A percentile compares a stretch with the other conserved stretches of the same genome.
These are phyloP conservation scores for Todus mexicanus DNA, from an alignment of 2,797 vertebrate genomes.

Conservation along the genomic window DNA sequence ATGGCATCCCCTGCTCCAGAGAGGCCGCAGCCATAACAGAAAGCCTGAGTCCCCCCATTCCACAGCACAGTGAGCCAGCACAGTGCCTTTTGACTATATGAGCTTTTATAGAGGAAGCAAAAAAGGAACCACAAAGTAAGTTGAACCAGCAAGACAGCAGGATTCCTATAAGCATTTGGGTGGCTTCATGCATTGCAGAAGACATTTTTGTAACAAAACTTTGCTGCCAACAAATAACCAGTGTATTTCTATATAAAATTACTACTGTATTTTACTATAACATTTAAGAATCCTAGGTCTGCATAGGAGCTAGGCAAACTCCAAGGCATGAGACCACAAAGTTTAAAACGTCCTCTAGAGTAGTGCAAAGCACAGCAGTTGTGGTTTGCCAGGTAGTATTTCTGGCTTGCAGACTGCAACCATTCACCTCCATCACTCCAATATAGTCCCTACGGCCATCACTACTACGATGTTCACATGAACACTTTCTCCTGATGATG, in stretches of 20 bases:
- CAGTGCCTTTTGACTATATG: neutral
- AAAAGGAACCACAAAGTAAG: neutral
- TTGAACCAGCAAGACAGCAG: slow-evolving; percentile 8
- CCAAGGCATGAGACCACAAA: neutral
- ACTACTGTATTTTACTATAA: neutral
- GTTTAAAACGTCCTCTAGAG: neutral
- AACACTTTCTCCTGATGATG: neutral
- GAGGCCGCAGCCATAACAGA: neutral
- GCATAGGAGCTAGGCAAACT: neutral
- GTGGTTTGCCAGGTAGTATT: neutral
- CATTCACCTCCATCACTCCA: neutral
- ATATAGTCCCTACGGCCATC: neutral
- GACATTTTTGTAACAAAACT: neutral
- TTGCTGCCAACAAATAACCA: neutral
- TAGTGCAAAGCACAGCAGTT: neutral
- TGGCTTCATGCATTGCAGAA: neutral
- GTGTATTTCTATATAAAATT: neutral
- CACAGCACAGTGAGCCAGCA: neutral
- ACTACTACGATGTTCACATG: neutral
- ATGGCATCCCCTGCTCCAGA: neutral
- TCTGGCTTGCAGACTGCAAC: neutral
- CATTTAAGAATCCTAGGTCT: neutral
- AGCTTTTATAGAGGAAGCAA: neutral
- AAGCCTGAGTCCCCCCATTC: neutral
- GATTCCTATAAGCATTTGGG: neutral